phyloP scores from a whole-genome alignment of 2,113 vertebrate genomes.

The Argyrosomus japonicus region DNA sequence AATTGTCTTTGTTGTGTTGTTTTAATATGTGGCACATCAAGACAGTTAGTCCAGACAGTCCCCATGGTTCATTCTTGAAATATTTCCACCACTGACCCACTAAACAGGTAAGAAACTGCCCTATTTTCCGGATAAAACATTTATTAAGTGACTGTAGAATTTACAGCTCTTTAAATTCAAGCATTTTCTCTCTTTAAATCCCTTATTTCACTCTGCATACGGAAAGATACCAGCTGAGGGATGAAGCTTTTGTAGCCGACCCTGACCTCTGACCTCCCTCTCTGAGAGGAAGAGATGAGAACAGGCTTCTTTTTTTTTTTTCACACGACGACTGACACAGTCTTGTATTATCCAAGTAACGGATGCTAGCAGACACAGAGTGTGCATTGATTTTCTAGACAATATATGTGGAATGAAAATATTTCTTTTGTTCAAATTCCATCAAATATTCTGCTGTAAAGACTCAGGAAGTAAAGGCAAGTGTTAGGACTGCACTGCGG shows the following conservation, averaged over 20 bases:
- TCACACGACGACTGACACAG: neutral
- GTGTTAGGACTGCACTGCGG: neutral
- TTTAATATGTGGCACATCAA: neutral
- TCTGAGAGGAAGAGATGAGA: neutral
- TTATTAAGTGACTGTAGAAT: neutral
- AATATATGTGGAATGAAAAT: neutral
- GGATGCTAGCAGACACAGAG: neutral
- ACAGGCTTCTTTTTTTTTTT: neutral
- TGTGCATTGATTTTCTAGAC: neutral
- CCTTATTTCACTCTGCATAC: neutral
- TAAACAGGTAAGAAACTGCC: neutral
- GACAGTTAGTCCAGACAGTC: neutral
- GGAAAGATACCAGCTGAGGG: neutral
- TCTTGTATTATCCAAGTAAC: neutral
- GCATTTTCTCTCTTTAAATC: neutral
- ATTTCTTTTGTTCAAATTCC: neutral
- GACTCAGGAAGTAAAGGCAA: neutral
- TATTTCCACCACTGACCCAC: neutral
- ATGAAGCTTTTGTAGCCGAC: neutral
- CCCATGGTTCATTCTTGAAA: neutral
- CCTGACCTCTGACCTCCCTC: conserved; percentile 8
- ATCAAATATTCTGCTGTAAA: neutral
- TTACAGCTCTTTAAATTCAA: neutral
- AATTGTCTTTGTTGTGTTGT: neutral
- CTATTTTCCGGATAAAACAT: neutral